Conservation (phyloP, 2,113 vertebrate genomes). For the Osmerus eperlanus region DNA sequence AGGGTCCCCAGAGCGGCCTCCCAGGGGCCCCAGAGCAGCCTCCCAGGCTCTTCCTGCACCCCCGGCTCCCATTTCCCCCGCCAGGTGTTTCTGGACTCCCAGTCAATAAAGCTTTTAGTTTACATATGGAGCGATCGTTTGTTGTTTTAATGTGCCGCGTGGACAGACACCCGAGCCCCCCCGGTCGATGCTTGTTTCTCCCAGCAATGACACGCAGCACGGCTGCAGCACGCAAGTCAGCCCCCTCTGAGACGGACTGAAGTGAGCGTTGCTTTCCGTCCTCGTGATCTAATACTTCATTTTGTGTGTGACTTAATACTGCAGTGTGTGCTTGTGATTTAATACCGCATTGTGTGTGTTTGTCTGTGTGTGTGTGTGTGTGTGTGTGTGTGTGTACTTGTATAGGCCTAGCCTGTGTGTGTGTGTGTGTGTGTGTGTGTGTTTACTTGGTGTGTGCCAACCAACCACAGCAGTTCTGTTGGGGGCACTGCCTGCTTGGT, state of each 20-base stretch:
- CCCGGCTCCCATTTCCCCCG: conserved; percentile 47
- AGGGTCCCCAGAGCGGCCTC: too few relatives aligned
- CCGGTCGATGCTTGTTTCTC: conserved; percentile 48
- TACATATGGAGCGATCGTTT: conserved; percentile 71
- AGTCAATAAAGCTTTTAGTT: conserved; percentile 80
- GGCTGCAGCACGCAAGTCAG: conserved; percentile 53
- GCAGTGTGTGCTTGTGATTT: background rate
- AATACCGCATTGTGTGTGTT: background rate
- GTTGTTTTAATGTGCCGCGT: conserved; percentile 59
- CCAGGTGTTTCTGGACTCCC: conserved; percentile 56
- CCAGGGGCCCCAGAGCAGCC: too few relatives aligned
- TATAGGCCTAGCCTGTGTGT: background rate
- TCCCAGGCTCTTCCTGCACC: conserved; percentile 34
- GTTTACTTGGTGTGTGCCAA: background rate
- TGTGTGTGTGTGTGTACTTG: background rate
- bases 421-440: conserved; percentile 8
- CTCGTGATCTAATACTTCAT: background rate
- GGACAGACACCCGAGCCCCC: conserved; percentile 58
- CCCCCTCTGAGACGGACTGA: too few relatives aligned
- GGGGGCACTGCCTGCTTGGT: conserved; percentile 2
- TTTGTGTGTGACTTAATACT: background rate
- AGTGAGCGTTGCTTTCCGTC: background rate
- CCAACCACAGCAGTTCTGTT: background rate
- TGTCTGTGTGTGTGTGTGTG: conserved; percentile 3
- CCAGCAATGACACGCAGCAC: conserved; percentile 45